Conservation (phyloP, 2,113 vertebrate genomes). For the Dendropsophus ebraccatus region DNA sequence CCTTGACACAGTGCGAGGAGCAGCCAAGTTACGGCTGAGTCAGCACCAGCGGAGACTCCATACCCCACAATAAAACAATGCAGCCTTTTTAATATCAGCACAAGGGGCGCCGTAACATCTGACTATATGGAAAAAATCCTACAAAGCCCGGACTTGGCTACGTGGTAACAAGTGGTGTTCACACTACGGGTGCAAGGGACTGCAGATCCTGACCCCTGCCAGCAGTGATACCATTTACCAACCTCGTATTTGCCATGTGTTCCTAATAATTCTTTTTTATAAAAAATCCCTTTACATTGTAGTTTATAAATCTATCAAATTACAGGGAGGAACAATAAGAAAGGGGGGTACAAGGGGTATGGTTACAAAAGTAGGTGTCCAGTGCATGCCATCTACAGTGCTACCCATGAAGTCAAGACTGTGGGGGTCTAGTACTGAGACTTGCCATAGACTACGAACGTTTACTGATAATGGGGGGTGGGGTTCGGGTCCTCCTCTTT, state of each 20-base stretch:
- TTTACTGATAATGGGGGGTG: too few relatives aligned
- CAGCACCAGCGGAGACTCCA: neutral
- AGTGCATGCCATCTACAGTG: neutral
- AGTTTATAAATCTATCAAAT: neutral
- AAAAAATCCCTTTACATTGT: neutral
- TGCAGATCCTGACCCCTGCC: neutral
- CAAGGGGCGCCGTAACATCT: neutral
- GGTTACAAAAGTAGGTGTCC: neutral
- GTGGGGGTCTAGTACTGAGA: too few relatives aligned
- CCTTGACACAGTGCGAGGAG: neutral
- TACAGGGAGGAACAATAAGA: neutral
- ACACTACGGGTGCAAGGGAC: neutral
- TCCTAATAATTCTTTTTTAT: neutral
- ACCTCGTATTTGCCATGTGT: neutral
- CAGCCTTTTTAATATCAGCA: neutral
- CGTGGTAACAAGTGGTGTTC: neutral
- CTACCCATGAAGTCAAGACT: too few relatives aligned
- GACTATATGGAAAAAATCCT: slow-evolving; percentile 12
- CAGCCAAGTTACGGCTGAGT: slow-evolving; percentile 31
- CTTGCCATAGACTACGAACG: too few relatives aligned
- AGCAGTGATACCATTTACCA: neutral
- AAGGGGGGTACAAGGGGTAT: neutral
- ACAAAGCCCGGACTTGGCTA: neutral
- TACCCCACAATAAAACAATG: slow-evolving; percentile 15
- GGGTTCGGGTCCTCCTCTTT: too few relatives aligned